phyloP scores from a whole-genome alignment of 1,140 invertebrate genomes.

The Platyscapa corneri region DNA sequence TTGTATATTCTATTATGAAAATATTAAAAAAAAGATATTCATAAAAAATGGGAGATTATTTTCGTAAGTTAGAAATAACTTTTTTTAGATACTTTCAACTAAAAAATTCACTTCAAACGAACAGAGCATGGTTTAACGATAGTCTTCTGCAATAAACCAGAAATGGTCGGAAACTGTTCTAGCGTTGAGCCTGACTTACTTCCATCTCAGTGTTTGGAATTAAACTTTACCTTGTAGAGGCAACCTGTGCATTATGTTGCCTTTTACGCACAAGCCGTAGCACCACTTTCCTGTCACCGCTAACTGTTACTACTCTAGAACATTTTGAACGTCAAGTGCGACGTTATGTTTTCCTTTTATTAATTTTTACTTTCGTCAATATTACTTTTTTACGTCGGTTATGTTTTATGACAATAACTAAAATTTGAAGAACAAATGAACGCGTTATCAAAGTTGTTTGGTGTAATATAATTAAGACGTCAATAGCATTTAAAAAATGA shows the following conservation, averaged over 20 bases:
- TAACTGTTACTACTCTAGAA: not conserved
- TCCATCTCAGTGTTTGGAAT: slow-evolving; percentile 39
- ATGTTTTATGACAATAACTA: not conserved
- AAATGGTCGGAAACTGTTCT: slow-evolving; percentile 14
- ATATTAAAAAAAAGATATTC: not conserved
- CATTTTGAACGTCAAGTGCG: slow-evolving; percentile 1
- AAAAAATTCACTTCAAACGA: slow-evolving; percentile 35
- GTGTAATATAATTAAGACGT: not conserved
- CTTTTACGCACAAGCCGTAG: not conserved
- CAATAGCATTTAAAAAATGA: not conserved
- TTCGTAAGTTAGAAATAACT: not conserved
- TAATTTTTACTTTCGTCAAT: slow-evolving; percentile 36
- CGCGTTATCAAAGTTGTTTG: not conserved
- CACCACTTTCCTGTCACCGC: not conserved
- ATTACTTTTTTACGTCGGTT: not conserved
- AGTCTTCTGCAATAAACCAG: slow-evolving; percentile 47
- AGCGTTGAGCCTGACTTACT: not conserved
- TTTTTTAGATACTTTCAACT: not conserved
- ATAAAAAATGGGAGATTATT: not conserved
- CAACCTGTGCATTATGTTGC: slow-evolving; percentile 35
- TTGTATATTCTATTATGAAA: not conserved
- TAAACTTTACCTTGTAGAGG: slow-evolving; percentile 49
- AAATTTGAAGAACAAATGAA: not conserved
- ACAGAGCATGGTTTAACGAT: slow-evolving; percentile 42
- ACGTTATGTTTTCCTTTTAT: slow-evolving; percentile 35